These are phyloP conservation scores for Sarotherodon lohbergeri DNA, from an alignment of 2,113 vertebrate species.

Conservation along the genomic window DNA sequence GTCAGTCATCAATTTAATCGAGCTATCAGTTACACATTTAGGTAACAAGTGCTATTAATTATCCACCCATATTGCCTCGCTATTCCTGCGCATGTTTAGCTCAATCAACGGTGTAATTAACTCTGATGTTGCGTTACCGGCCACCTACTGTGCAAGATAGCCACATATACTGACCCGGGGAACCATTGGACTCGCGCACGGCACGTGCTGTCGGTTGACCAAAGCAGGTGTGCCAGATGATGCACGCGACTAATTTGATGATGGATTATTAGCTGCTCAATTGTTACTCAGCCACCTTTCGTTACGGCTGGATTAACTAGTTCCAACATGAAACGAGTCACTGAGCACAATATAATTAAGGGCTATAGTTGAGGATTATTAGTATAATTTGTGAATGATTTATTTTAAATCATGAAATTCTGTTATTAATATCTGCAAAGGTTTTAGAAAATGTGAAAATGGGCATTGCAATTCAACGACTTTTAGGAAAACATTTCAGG, in stretches of 20 bases:
- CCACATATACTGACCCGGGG: neutral
- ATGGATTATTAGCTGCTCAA: neutral
- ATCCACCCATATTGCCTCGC: neutral
- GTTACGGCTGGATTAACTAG: neutral
- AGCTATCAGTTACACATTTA: neutral
- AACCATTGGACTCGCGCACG: neutral
- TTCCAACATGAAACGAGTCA: neutral
- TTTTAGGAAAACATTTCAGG: neutral
- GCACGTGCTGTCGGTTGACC: conserved; percentile 36
- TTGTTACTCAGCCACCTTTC: neutral
- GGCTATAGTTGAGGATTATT: neutral
- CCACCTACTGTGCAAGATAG: conserved; percentile 5
- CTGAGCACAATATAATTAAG: neutral
- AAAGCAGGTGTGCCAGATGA: conserved; percentile 43
- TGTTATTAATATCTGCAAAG: accelerated
- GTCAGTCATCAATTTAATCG: neutral
- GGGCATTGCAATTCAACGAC: neutral
- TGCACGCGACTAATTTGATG: neutral
- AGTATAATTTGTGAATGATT: neutral
- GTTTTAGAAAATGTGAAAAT: neutral
- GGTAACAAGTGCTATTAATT: neutral
- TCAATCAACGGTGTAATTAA: neutral
- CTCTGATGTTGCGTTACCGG: neutral
- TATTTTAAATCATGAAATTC: neutral
- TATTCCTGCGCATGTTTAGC: neutral